Evolutionary conservation across 2,888 invertebrate genomes (phyloP).

Genomic region (Drosophila gaucha): DNA sequence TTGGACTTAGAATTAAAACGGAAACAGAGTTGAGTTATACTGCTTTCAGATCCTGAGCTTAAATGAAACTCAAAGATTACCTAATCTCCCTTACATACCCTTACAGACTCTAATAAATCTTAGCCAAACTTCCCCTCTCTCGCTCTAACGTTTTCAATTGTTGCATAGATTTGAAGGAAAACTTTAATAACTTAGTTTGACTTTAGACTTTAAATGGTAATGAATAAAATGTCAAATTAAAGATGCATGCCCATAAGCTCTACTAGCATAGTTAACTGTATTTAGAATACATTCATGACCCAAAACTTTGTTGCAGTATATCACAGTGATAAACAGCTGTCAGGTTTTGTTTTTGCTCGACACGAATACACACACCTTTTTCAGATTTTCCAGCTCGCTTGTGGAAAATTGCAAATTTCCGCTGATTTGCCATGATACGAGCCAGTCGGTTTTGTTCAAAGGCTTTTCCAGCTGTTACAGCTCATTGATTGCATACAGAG

Average conservation of each 20-base stretch:
- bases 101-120: no score
- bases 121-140: no score
- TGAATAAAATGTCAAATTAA: neutral
- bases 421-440: constrained; percentile 52
- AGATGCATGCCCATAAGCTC: constrained; percentile 3
- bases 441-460: constrained; percentile 63
- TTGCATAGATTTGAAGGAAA: neutral
- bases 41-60: no score
- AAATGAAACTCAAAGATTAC: no score
- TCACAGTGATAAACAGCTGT: constrained; percentile 49
- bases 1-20: neutral
- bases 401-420: constrained; percentile 55
- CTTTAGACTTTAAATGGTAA: neutral
- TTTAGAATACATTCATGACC: constrained; percentile 38
- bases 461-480: constrained; percentile 66
- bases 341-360: constrained; percentile 9
- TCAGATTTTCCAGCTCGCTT: constrained; percentile 23
- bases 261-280: neutral
- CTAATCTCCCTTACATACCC: no score
- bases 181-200: neutral
- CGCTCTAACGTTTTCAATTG: no score
- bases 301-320: constrained; percentile 35
- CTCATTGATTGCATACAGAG: constrained; percentile 58
- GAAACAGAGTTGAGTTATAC: neutral
- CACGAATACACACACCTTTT: constrained; percentile 13